Conservation (phyloP, 2,797 vertebrate species). For the Takifugu rubripes region DNA sequence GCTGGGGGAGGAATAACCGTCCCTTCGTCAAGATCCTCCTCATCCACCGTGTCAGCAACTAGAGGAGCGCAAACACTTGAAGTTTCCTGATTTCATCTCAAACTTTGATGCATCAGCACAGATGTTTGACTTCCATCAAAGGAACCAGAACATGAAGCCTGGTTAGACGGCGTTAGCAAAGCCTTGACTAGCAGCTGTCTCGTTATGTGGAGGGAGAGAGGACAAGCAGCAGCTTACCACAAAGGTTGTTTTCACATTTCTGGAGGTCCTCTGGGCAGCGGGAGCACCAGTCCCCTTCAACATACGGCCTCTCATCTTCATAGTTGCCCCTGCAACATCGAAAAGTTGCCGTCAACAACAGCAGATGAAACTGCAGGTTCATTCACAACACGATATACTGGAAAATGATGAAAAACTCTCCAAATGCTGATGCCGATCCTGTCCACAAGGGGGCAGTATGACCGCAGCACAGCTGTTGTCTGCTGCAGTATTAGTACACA, state of each 20-base stretch:
- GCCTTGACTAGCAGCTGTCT: too few species aligned
- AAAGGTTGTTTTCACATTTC: conserved; percentile 64
- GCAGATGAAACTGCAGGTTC: neutral
- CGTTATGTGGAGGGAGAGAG: too few species aligned
- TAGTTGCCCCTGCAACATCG: conserved; percentile 57
- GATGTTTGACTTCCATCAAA: too few species aligned
- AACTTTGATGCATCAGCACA: too few species aligned
- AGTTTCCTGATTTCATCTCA: too few species aligned
- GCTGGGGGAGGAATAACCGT: neutral
- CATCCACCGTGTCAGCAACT: conserved; percentile 18
- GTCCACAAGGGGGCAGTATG: conserved; percentile 21
- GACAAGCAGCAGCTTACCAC: conserved; percentile 42
- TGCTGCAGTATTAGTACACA: neutral
- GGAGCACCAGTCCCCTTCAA: conserved; percentile 63
- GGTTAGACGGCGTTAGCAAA: too few species aligned
- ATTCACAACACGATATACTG: neutral
- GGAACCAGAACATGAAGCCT: too few species aligned
- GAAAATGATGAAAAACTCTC: too few species aligned
- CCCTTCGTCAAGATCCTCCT: neutral
- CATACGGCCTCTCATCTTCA: conserved; percentile 46
- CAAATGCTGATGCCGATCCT: too few species aligned
- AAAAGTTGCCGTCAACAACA: neutral
- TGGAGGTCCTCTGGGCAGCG: conserved; percentile 58
- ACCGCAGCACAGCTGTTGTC: neutral
- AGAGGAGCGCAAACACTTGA: neutral